Evolutionary conservation across 1,140 invertebrate genomes (phyloP), one percentile per base, ranked within the genome.

Genomic region (Holotrichia oblita): DNA sequence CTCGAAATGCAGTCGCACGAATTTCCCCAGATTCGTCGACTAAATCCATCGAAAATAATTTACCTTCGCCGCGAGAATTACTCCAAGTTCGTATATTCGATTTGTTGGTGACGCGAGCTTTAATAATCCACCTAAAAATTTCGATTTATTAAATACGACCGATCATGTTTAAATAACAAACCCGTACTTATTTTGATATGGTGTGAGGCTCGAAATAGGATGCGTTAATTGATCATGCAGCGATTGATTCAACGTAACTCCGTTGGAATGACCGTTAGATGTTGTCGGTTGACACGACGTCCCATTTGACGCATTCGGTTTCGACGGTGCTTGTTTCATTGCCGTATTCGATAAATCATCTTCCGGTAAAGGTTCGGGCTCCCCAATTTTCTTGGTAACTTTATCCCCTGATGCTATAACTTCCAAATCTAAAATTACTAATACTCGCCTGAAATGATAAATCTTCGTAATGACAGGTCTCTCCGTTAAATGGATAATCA

Each of bases 21-120:
- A 99, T 99, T 88, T 99, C 97, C 9, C 97, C 97, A 83, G 92
- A 95, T 81, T 98, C 95, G 89, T 99, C 99, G 75, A 96, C 88
- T 0, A 99, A 87, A 87, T 97, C 96, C 87, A 99, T 93, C 81
- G 92, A 96, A 85, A 99, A 99, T 0, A 99, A 88, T 86, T 96
- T 97, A 0, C 98, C 98, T 88, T 98, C 96, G 0, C 98, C 97
- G 75, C 91, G 90, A 0, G 96, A 93, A 88, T 99, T 99, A 61
- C 92, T 96, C 95, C 96, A 99, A 0, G 93, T 95, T 79, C 94
- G 91, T 42, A 99, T 93, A 0, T 88, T 84, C 6, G 93, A 91
- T 86, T 99, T 99, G 80, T 90, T 93, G 10, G 93, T 95, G 0
- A 99, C 94, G 61, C 97, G 89, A 27, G 93, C 98, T 86, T 96